These are phyloP conservation scores for Marmota monax DNA, from an alignment of 2,113 vertebrate species.

Conservation along the genomic window DNA sequence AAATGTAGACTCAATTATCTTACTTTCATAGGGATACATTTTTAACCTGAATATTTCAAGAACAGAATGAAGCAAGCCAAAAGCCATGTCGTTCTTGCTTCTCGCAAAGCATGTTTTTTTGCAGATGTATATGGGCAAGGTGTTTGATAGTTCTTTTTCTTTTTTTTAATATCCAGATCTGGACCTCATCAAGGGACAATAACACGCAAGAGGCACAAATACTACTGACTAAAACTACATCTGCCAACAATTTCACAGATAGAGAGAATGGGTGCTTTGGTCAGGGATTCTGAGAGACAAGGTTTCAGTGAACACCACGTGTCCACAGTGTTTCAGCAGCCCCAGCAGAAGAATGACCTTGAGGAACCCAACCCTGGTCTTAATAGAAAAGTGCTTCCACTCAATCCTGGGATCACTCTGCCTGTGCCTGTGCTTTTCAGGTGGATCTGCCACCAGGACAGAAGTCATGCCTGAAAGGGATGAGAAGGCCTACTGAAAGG, in stretches of 20 bases:
- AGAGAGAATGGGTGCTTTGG: not conserved
- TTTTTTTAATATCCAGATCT: not conserved
- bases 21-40: not conserved
- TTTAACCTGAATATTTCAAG: not conserved
- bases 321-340: not conserved
- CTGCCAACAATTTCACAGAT: not conserved
- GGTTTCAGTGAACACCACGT: not conserved
- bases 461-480: not conserved
- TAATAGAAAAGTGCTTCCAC: not conserved
- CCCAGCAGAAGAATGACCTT: not conserved
- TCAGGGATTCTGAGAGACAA: not conserved
- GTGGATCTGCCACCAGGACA: not conserved
- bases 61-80: not conserved
- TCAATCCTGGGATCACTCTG: not conserved
- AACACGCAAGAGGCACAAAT: not conserved
- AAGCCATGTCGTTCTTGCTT: not conserved
- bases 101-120: slow-evolving; percentile 9
- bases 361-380: not conserved
- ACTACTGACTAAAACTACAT: not conserved
- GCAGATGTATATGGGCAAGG: not conserved
- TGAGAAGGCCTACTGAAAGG: not conserved
- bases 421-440: not conserved
- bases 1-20: not conserved
- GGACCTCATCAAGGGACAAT: not conserved
- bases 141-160: not conserved